phyloP scores from a whole-genome alignment of 2,113 vertebrate species.

The Puffinus mauretanicus region DNA sequence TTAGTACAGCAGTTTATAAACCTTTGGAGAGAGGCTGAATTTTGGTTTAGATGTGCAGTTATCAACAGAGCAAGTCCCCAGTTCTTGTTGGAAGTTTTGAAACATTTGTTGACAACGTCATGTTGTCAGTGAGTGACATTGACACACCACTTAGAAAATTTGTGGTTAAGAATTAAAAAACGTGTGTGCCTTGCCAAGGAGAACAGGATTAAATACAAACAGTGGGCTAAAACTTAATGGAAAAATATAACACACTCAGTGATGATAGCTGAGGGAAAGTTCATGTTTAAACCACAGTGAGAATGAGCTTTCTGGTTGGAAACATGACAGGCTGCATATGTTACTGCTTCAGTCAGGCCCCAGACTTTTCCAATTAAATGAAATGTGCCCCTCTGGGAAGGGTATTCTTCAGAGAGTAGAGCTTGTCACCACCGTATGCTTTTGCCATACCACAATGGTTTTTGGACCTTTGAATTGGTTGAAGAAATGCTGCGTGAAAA shows the following conservation, averaged over 20 bases:
- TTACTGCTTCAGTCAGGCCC: neutral
- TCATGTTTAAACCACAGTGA: neutral
- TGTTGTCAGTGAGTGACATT: neutral
- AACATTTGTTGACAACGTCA: neutral
- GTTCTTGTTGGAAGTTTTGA: neutral
- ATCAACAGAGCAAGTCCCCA: neutral
- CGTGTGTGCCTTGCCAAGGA: fast-evolving
- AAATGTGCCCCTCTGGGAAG: neutral
- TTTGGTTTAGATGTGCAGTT: neutral
- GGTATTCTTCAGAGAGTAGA: neutral
- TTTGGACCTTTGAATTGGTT: neutral
- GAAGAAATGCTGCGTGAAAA: neutral
- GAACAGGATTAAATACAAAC: neutral
- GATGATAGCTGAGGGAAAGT: neutral
- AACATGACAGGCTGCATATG: neutral
- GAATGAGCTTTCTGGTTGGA: neutral
- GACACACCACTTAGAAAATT: neutral
- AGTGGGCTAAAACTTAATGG: neutral
- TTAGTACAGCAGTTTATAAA: neutral
- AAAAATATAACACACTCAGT: neutral
- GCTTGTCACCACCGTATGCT: neutral
- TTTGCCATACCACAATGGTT: neutral
- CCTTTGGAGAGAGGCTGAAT: neutral
- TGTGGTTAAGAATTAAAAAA: neutral
- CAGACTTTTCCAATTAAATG: constrained; percentile 30